Evolutionary conservation across 2,797 vertebrate genomes (phyloP).

Genomic region (Cetoscarus ocellatus): DNA sequence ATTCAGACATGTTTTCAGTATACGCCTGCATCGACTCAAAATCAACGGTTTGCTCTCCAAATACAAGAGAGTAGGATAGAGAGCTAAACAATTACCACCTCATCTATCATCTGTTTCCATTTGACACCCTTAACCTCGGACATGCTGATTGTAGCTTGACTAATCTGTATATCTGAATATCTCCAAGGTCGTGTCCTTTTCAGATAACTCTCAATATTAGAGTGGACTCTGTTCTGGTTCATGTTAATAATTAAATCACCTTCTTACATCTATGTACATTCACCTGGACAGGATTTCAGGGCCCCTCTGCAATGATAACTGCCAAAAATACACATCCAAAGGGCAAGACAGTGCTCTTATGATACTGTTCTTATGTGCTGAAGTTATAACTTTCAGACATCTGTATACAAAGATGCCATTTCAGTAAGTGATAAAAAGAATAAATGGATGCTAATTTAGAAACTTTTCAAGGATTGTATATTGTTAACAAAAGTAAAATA

Average conservation of each 20-base stretch:
- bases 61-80: background rate
- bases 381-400: no score
- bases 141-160: background rate
- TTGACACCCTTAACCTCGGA: background rate
- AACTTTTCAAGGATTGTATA: no score
- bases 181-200: conserved; percentile 13
- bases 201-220: conserved; percentile 46
- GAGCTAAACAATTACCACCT: background rate
- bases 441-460: no score
- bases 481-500: no score
- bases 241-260: conserved; percentile 51
- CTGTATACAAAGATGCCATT: no score
- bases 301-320: background rate
- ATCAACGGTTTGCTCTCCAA: background rate
- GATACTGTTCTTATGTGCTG: no score
- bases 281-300: conserved; percentile 1
- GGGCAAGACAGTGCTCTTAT: no score
- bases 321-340: no score
- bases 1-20: background rate
- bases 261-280: conserved; percentile 11
- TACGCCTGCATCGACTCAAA: background rate
- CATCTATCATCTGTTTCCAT: conserved; percentile 1
- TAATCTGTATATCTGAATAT: conserved; percentile 15
- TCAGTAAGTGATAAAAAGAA: no score
- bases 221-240: conserved; percentile 51